These are phyloP conservation scores for Carettochelys insculpta DNA, from an alignment of 2,113 vertebrate genomes.

Conservation along the genomic window DNA sequence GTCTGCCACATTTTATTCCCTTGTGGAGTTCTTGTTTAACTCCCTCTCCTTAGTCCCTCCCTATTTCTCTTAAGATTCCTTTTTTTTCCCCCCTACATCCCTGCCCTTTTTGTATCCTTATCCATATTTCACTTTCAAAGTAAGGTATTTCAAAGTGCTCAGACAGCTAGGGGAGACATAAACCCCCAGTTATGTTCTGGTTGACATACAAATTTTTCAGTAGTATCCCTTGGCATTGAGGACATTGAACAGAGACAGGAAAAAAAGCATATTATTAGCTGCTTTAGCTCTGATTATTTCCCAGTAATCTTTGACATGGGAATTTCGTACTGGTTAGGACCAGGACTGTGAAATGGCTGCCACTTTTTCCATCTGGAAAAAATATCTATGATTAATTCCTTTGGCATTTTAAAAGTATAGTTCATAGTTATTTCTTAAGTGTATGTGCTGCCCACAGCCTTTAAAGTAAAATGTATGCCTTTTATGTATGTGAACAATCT, in stretches of 20 bases:
- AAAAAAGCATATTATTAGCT: conserved; percentile 13
- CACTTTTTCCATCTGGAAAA: not conserved
- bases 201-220: not conserved
- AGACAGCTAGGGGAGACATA: not conserved
- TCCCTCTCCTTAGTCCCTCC: not conserved
- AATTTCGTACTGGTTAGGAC: not conserved
- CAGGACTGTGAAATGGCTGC: not conserved
- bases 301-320: not conserved
- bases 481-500: not conserved
- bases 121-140: not conserved
- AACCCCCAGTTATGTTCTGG: conserved; percentile 7
- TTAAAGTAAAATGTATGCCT: not conserved
- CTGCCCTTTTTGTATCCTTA: not conserved
- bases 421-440: not conserved
- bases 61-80: not conserved
- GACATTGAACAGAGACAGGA: not conserved
- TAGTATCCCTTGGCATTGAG: not conserved
- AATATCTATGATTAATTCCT: not conserved
- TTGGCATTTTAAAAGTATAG: not conserved
- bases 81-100: not conserved
- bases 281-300: not conserved
- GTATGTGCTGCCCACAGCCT: not conserved
- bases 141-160: not conserved
- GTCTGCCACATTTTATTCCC: not conserved
- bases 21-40: not conserved